Percentiles rank a stretch among this genome's conserved stretches.
These are phyloP conservation scores for Ia io DNA, from an alignment of 2,113 vertebrate species.

Conservation along the genomic window DNA sequence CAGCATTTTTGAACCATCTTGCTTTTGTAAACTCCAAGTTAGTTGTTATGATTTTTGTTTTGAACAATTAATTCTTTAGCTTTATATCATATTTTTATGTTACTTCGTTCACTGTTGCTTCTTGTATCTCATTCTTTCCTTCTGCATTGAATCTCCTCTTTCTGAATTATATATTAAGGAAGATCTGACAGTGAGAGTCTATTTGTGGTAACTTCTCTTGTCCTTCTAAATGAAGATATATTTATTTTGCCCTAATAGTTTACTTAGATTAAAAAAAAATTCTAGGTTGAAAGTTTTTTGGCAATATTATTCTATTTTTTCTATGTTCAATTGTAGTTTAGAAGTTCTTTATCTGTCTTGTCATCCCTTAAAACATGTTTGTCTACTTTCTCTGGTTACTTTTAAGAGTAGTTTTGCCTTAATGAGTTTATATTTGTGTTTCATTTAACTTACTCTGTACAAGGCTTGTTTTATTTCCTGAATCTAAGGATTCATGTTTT, in stretches of 20 bases:
- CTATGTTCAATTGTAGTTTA: not conserved
- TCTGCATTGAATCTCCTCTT: not conserved
- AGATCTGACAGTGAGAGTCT: not conserved
- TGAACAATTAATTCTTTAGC: not conserved
- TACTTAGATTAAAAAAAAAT: not conserved
- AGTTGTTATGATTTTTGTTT: not conserved
- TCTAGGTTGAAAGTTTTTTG: not conserved
- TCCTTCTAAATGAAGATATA: not conserved
- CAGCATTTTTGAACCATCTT: not conserved
- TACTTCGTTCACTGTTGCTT: not conserved
- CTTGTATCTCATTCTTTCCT: not conserved
- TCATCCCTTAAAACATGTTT: not conserved
- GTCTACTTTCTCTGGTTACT: not conserved
- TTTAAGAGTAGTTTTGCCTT: constrained; percentile 28
- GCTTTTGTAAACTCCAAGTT: not conserved
- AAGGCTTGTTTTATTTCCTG: not conserved
- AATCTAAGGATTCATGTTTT: constrained; percentile 9
- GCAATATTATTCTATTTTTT: not conserved
- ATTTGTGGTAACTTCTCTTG: not conserved
- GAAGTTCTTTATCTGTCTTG: not conserved
- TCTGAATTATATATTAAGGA: not conserved
- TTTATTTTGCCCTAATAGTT: not conserved
- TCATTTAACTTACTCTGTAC: not conserved
- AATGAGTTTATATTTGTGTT: constrained; percentile 18
- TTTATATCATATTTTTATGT: not conserved